Evolutionary conservation across 2,113 vertebrate genomes (phyloP).

Genomic region (Empidonax traillii): DNA sequence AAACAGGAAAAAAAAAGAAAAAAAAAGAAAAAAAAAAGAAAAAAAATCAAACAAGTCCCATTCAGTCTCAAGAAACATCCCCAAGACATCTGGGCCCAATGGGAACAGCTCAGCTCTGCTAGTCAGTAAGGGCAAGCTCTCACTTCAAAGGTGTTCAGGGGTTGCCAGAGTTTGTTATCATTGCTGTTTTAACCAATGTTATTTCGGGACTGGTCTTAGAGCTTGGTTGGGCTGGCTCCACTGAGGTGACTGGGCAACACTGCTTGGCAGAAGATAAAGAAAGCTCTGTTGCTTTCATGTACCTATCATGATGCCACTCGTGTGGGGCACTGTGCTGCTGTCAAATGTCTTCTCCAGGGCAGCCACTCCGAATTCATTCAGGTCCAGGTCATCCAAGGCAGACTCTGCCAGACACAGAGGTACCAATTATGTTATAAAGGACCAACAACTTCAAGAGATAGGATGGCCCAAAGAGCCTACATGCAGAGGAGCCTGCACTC

Average conservation of each 20-base stretch:
- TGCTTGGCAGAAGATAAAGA: slow-evolving; percentile 77
- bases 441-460: slow-evolving; percentile 75
- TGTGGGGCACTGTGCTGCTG: slow-evolving; percentile 81
- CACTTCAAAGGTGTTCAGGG: slow-evolving; percentile 20
- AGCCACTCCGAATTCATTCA: slow-evolving; percentile 95
- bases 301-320: slow-evolving; percentile 89
- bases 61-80: slow-evolving; percentile 52
- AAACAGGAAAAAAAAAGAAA: neutral
- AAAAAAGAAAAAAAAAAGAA: neutral
- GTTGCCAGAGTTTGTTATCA: slow-evolving; percentile 16
- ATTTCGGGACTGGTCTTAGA: slow-evolving; percentile 28
- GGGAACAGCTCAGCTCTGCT: slow-evolving; percentile 40
- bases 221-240: slow-evolving; percentile 61
- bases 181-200: slow-evolving; percentile 13
- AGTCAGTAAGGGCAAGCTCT: slow-evolving; percentile 3
- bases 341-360: slow-evolving; percentile 95
- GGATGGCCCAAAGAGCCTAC: slow-evolving; percentile 72
- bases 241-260: slow-evolving; percentile 70
- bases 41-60: neutral
- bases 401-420: slow-evolving; percentile 84
- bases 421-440: slow-evolving; percentile 70
- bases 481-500: slow-evolving; percentile 65
- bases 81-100: slow-evolving; percentile 38
- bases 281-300: slow-evolving; percentile 75
- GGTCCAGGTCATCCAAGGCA: slow-evolving; percentile 92